A percentile compares a stretch with the other conserved stretches of the same genome.
These are phyloP conservation scores for Polylopha cassiicola DNA, from an alignment of 2,888 invertebrate genomes.

Conservation along the genomic window DNA sequence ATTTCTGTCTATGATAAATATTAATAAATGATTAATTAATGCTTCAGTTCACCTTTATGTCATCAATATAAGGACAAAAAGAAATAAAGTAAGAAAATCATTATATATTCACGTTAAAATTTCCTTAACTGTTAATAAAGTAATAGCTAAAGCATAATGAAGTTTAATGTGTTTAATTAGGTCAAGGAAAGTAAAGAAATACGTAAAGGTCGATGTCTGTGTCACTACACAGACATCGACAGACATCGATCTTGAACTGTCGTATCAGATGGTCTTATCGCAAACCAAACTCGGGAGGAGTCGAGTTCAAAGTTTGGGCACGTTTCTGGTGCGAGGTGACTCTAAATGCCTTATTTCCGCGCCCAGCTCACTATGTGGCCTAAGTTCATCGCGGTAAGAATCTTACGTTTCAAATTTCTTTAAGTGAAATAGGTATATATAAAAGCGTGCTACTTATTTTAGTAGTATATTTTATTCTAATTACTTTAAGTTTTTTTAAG, in stretches of 20 bases:
- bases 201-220: conserved; percentile 6
- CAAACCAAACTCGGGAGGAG: conserved; percentile 14
- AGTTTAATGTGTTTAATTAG: conserved; percentile 13
- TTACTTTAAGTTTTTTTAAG: too few relatives aligned
- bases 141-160: too few relatives aligned
- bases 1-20: too few relatives aligned
- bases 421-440: conserved; percentile 5
- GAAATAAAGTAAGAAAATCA: too few relatives aligned
- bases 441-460: conserved; percentile 4
- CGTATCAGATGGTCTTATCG: conserved; percentile 11
- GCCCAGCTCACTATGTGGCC: conserved; percentile 10
- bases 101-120: too few relatives aligned
- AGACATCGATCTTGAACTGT: too few relatives aligned
- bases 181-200: conserved; percentile 14
- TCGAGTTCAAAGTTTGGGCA: conserved; percentile 18
- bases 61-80: too few relatives aligned
- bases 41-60: too few relatives aligned
- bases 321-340: conserved; percentile 12
- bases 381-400: conserved; percentile 7
- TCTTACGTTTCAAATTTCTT: conserved; percentile 9
- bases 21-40: too few relatives aligned
- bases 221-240: too few relatives aligned
- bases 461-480: too few relatives aligned
- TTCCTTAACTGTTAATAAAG: too few relatives aligned
- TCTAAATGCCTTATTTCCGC: conserved; percentile 20